These are phyloP conservation scores for pig (Sus scrofa) DNA, from an alignment of 2,113 vertebrate genomes.

Conservation along the genomic window T2T-Sscrofa CM000820.6:128704001-128704500, in stretches of 20 bases:
- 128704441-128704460: background rate
- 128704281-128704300: background rate
- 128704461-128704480: background rate
- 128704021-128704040: slow-evolving; percentile 5
- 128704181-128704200: background rate
- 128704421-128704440: background rate
- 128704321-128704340: background rate
- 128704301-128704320: background rate
- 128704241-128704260: background rate
- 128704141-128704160: background rate
- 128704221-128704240: background rate
- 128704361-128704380: background rate
- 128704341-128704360: background rate
- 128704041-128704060: background rate
- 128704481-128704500: background rate
- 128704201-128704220: background rate
- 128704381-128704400: background rate
- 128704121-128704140: background rate
- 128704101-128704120: background rate
- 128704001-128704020: background rate
- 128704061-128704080: background rate
- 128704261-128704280: background rate
- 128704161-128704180: background rate
- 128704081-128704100: background rate
- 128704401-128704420: background rate